phyloP scores from a whole-genome alignment of 2,888 invertebrate species.

The Pseudoips prasinana region DNA sequence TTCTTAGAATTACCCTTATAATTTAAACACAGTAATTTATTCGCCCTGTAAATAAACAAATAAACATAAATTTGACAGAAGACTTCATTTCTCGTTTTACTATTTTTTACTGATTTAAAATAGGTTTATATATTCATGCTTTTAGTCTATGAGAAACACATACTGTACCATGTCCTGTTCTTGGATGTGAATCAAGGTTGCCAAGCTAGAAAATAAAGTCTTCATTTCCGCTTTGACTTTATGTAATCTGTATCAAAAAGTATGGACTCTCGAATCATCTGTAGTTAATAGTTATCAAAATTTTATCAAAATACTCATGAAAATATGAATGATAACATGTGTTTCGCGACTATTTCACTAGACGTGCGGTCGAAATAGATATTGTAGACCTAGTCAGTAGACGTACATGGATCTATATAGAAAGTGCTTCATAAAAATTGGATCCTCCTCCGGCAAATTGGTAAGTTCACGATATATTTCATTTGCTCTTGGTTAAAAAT shows the following conservation, averaged over 20 bases:
- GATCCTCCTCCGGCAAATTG: constrained; percentile 47
- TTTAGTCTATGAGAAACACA: too few relatives aligned
- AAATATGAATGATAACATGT: constrained; percentile 70
- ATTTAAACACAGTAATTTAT: too few relatives aligned
- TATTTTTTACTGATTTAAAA: too few relatives aligned
- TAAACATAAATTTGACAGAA: too few relatives aligned
- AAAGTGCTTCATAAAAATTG: constrained; percentile 29
- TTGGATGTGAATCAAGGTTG: too few relatives aligned
- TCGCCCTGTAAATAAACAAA: too few relatives aligned
- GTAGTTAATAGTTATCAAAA: constrained; percentile 52
- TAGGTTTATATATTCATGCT: too few relatives aligned
- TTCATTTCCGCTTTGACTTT: too few relatives aligned
- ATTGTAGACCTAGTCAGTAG: constrained; percentile 29
- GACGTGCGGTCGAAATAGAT: constrained; percentile 43
- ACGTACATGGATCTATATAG: constrained; percentile 27
- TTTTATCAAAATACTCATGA: constrained; percentile 62
- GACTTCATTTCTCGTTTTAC: too few relatives aligned
- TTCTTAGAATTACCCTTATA: too few relatives aligned
- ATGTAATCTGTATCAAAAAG: not conserved
- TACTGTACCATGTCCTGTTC: too few relatives aligned
- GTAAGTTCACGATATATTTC: constrained; percentile 32
- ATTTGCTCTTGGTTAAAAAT: not conserved
- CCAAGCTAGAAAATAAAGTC: too few relatives aligned
- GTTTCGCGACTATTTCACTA: constrained; percentile 40
- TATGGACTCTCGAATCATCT: constrained; percentile 49